Evolutionary conservation across 2,888 invertebrate species (phyloP), one percentile per base, ranked within the genome.

Genomic region (Metopia argyrocephala): DNA sequence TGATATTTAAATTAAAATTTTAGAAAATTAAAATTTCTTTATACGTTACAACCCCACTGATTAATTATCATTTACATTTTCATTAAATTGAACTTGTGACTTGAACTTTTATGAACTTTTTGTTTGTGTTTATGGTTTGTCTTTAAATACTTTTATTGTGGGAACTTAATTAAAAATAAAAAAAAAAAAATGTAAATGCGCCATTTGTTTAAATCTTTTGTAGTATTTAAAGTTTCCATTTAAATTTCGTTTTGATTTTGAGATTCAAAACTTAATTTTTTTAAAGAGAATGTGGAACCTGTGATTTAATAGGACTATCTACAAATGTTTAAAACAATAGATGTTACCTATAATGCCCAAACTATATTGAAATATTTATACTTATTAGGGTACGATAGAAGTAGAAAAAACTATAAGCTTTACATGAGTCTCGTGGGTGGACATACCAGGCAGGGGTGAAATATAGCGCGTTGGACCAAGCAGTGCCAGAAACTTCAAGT

Each of bases 71-170:
- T 46, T 62, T 27, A 31, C 18, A 45, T 61, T 61, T 76, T 68
- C 52, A 73, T 76, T 73, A 46, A 76, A 50, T 64, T 80, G 68
- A 79, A 69, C 76, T 68, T 76, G 69, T 61, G 65, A 45, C 69
- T 78, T 81, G 81, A 81, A 81, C 81, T 78, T 65, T n/a, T 23
- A 23, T 80, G 76, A 80, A 74, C 78, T 81, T 69, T 18, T 38
- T 38, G 15, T 38, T 38, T 15, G 1, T 15, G 3, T 38, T 12
- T 38, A 12, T 38, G 9, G 15, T 38, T 38, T 38, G 38, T 38
- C 12, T 12, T 38, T 15, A 9, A 12, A 15, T 38, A 15, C 38
- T 38, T 38, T 25, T 18, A 38, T 64, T 31, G 3, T 25, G 38
- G 15, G 27, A 48, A 38, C 66, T 81, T 81, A 78, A 76, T 56